These are phyloP conservation scores for Panagrolaimus sp. DNA, from an alignment of 1,140 invertebrate genomes.

Conservation along the genomic window DNA sequence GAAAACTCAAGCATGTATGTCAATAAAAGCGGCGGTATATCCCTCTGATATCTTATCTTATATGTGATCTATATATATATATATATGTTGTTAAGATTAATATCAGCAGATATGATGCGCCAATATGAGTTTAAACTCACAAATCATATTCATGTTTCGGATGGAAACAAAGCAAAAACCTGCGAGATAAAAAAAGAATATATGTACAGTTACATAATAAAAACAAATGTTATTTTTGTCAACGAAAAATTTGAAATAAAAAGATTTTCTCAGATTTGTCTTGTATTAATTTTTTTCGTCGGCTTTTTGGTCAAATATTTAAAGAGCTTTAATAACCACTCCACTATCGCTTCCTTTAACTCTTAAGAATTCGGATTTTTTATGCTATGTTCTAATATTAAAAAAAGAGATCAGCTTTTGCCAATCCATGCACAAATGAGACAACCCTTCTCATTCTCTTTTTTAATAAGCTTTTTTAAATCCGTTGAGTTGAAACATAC, in stretches of 20 bases:
- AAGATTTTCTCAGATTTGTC: too few relatives aligned
- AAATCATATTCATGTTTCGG: too few relatives aligned
- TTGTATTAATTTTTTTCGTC: too few relatives aligned
- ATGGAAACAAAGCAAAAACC: neutral
- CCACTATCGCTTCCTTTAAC: constrained; percentile 9
- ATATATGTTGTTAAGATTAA: too few relatives aligned
- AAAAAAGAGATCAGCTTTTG: neutral
- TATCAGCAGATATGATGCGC: too few relatives aligned
- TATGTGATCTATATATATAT: too few relatives aligned
- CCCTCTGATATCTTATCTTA: too few relatives aligned
- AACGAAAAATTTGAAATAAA: neutral
- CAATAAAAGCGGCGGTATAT: too few relatives aligned
- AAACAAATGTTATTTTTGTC: neutral
- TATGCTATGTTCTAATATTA: neutral
- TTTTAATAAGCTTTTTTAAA: neutral
- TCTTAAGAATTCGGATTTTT: constrained; percentile 1
- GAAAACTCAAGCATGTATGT: too few relatives aligned
- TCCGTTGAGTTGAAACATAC: neutral
- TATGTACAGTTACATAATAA: neutral
- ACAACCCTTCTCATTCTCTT: neutral
- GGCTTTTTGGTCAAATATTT: neutral
- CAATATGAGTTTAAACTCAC: too few relatives aligned
- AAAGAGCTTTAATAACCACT: neutral
- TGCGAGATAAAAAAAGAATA: neutral
- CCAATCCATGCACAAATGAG: neutral